phyloP scores from a whole-genome alignment of 37 sponge, comb jelly and placozoan species.

The Dysidea cf. avara region DNA sequence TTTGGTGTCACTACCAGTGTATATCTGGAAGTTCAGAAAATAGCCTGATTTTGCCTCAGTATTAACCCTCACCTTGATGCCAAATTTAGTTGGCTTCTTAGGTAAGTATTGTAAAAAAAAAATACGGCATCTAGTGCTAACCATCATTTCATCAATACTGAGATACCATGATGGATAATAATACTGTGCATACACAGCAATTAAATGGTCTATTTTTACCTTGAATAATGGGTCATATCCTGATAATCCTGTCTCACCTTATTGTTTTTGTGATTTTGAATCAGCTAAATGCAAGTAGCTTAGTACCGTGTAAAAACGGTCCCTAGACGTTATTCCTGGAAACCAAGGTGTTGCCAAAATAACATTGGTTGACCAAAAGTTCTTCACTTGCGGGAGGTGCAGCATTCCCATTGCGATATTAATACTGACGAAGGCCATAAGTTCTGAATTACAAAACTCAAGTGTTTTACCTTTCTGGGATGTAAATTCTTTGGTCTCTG shows the following conservation, averaged over 20 bases:
- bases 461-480: neutral
- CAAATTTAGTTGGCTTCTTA: neutral
- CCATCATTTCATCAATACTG: neutral
- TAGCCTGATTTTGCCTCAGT: neutral
- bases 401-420: slow-evolving; percentile 10
- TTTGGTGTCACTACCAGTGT: neutral
- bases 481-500: neutral
- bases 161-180: neutral
- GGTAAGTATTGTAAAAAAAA: neutral
- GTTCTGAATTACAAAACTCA: neutral
- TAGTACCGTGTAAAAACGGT: neutral
- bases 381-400: slow-evolving; percentile 1
- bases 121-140: neutral
- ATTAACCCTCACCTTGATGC: neutral
- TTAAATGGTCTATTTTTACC: neutral
- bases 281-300: slow-evolving; percentile 9
- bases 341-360: slow-evolving; percentile 1
- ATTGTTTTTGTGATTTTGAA: neutral
- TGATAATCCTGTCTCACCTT: slow-evolving; percentile 2
- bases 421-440: neutral
- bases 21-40: neutral
- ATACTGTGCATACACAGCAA: neutral
- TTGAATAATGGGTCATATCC: neutral
- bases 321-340: neutral
- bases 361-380: slow-evolving; percentile 1